These are phyloP conservation scores for Drosophila paranaensis DNA, from an alignment of 2,888 invertebrate genomes.

Conservation along the genomic window DNA sequence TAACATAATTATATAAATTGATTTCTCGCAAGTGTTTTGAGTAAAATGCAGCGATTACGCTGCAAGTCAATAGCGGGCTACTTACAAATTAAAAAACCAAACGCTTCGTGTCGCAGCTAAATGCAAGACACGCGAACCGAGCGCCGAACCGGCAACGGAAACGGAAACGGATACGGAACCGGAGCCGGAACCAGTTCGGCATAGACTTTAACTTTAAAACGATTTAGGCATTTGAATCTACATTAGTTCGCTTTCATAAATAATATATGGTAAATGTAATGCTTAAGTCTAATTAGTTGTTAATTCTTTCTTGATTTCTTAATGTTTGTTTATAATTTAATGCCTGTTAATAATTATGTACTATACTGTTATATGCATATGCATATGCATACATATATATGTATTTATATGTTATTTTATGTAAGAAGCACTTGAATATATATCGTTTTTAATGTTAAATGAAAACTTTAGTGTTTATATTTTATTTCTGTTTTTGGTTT, in stretches of 20 bases:
- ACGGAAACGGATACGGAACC: not conserved
- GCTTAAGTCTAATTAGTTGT: conserved; percentile 69
- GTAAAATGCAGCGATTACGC: conserved; percentile 72
- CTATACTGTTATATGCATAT: conserved; percentile 65
- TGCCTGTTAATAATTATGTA: conserved; percentile 61
- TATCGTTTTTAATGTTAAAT: conserved; percentile 83
- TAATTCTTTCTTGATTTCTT: conserved; percentile 42
- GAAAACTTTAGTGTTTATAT: conserved; percentile 68
- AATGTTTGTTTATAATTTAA: conserved; percentile 37
- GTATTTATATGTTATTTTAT: conserved; percentile 77
- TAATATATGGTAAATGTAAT: conserved; percentile 67
- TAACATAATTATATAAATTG: conserved; percentile 75
- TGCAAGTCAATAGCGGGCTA: conserved; percentile 67
- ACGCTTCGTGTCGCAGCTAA: conserved; percentile 42
- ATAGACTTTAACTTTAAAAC: conserved; percentile 47
- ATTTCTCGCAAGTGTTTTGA: conserved; percentile 55
- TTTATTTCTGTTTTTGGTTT: conserved; percentile 2
- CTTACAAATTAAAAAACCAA: conserved; percentile 74
- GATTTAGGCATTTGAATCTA: conserved; percentile 58
- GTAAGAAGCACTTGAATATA: conserved; percentile 85
- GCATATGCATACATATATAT: conserved; percentile 60
- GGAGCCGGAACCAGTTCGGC: conserved; percentile 11
- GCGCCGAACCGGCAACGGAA: conserved; percentile 8
- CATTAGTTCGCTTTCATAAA: conserved; percentile 61
- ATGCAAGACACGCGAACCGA: conserved; percentile 27